Evolutionary conservation across 2,888 invertebrate species (phyloP).

Genomic region (Orchestes rusci): DNA sequence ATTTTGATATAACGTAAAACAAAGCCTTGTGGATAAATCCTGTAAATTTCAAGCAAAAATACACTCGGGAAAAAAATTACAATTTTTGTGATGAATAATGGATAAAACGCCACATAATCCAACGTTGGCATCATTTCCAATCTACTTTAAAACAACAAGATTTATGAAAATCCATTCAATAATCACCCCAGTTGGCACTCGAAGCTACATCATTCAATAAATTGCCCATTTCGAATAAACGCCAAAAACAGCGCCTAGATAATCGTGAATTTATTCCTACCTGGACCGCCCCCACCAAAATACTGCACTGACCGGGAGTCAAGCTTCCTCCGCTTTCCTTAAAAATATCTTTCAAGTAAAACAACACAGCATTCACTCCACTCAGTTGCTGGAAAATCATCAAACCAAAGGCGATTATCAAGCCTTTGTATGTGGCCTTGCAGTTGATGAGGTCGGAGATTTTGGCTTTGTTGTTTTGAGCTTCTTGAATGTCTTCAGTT

Average conservation of each 20-base stretch:
- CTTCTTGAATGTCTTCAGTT: constrained; percentile 46
- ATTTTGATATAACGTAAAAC: too few species aligned
- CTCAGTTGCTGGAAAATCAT: constrained; percentile 46
- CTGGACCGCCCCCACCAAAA: constrained; percentile 44
- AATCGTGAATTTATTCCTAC: constrained; percentile 24
- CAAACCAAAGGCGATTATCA: constrained; percentile 39
- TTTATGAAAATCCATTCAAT: too few species aligned
- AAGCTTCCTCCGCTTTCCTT: constrained; percentile 34
- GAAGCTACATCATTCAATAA: too few species aligned
- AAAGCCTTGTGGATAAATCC: too few species aligned
- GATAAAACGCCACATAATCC: too few species aligned
- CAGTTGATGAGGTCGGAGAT: constrained; percentile 41
- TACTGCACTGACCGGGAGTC: constrained; percentile 38
- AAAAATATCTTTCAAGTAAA: constrained; percentile 39
- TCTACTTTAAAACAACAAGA: too few species aligned
- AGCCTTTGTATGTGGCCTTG: constrained; percentile 31
- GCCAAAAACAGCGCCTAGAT: constrained; percentile 1
- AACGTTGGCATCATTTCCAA: too few species aligned
- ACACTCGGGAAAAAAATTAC: too few species aligned
- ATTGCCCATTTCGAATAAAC: constrained; percentile 4
- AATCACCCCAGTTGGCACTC: too few species aligned
- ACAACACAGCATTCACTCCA: constrained; percentile 41
- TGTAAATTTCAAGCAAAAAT: too few species aligned
- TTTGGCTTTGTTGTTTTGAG: constrained; percentile 44
- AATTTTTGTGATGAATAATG: too few species aligned